phyloP scores from a whole-genome alignment of 2,797 vertebrate species.

The Phrynocephalus forsythii region DNA sequence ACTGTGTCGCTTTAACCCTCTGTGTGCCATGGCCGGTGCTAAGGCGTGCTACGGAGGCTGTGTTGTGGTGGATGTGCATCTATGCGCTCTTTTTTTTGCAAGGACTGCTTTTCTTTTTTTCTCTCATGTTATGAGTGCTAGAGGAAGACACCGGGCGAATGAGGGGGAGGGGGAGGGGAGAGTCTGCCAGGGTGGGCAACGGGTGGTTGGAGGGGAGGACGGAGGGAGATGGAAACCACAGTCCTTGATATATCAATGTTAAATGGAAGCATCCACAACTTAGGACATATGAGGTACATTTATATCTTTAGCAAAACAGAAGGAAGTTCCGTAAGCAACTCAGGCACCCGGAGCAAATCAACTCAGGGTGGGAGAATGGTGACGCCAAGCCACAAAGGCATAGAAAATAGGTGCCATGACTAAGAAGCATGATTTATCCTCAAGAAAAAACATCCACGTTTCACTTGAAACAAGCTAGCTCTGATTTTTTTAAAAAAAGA shows the following conservation, averaged over 20 bases:
- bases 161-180: background rate
- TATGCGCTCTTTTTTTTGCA: constrained; percentile 45
- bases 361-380: background rate
- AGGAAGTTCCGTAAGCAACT: background rate
- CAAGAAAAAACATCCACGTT: no score
- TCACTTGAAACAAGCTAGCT: no score
- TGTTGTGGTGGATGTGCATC: constrained; percentile 52
- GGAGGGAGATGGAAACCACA: background rate
- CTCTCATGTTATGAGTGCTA: constrained; percentile 41
- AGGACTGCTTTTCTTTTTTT: constrained; percentile 51
- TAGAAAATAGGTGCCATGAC: no score
- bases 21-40: constrained; percentile 62
- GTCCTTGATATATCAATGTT: background rate
- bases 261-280: background rate
- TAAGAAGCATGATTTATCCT: no score
- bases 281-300: background rate
- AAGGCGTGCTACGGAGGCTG: constrained; percentile 58
- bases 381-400: background rate
- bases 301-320: background rate
- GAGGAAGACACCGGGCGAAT: background rate
- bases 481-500: no score
- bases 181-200: no score
- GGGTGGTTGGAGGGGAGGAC: background rate
- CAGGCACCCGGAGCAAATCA: background rate
- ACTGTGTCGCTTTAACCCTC: constrained; percentile 61